Evolutionary conservation across 2,888 invertebrate genomes (phyloP).

Genomic region (Encarsia formosa): DNA sequence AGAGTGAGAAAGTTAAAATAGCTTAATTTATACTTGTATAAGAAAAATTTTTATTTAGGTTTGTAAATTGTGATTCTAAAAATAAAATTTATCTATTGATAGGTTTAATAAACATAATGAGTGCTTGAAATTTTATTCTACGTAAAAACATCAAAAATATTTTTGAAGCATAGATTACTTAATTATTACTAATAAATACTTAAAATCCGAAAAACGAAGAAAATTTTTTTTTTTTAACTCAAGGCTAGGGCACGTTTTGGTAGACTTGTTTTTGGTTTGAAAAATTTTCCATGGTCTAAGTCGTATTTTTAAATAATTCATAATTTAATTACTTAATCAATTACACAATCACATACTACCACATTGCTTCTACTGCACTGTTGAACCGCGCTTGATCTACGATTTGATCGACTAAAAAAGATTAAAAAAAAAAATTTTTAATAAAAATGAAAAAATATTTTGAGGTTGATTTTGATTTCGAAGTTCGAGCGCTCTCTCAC

Average conservation of each 20-base stretch:
- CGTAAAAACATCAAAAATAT: constrained; percentile 33
- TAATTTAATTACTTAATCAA: constrained; percentile 12
- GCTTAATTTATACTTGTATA: constrained; percentile 38
- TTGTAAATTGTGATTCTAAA: constrained; percentile 36
- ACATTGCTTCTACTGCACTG: background rate
- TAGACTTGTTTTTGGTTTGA: too few relatives aligned
- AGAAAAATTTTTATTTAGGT: constrained; percentile 37
- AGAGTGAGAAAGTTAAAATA: constrained; percentile 45
- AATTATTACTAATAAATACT: too few relatives aligned
- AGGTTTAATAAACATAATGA: constrained; percentile 32
- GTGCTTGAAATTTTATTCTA: constrained; percentile 31
- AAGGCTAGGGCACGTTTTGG: too few relatives aligned
- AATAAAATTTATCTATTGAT: constrained; percentile 32
- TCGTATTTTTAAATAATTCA: constrained; percentile 7
- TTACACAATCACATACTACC: constrained; percentile 4
- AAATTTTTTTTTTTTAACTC: too few relatives aligned
- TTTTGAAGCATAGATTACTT: constrained; percentile 32
- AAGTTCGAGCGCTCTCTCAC: too few relatives aligned
- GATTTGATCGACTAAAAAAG: background rate
- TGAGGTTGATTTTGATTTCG: too few relatives aligned
- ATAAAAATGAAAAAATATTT: too few relatives aligned
- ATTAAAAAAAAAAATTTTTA: too few relatives aligned
- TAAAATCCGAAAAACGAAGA: too few relatives aligned
- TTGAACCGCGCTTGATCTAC: background rate
- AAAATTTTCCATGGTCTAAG: constrained; percentile 7